Conservation (phyloP, 2,888 invertebrate genomes). For the Trichacis sp. region DNA sequence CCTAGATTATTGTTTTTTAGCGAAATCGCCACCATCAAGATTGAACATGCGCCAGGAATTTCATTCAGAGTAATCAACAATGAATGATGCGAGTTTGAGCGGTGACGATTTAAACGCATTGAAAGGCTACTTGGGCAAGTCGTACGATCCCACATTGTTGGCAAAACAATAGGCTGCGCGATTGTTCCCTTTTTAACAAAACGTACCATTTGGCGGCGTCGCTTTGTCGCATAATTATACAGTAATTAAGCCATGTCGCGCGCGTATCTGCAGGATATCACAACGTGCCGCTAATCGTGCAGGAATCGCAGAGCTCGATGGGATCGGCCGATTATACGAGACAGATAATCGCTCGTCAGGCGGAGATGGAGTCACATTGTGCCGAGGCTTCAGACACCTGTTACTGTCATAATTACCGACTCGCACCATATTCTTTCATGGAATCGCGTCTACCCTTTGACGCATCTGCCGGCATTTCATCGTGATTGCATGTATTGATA, state of each 20-base stretch:
- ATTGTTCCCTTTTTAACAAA: constrained; percentile 33
- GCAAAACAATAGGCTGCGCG: constrained; percentile 23
- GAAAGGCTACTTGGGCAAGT: constrained; percentile 3
- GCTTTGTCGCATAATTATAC: constrained; percentile 31
- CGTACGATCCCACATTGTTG: constrained; percentile 9
- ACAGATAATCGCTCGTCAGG: constrained; percentile 23
- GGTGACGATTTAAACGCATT: background rate
- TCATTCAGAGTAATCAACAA: background rate
- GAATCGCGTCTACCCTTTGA: background rate
- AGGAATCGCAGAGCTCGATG: constrained; percentile 25
- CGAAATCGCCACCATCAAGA: too few species aligned
- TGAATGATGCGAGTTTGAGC: background rate
- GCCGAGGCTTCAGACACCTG: constrained; percentile 57
- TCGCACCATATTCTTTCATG: constrained; percentile 28
- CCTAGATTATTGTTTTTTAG: too few species aligned
- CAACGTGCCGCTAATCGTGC: constrained; percentile 35
- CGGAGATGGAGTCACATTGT: constrained; percentile 31
- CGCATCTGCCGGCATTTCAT: too few species aligned
- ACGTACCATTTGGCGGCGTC: constrained; percentile 31
- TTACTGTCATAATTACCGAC: constrained; percentile 56
- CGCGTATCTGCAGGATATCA: constrained; percentile 21
- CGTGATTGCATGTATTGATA: too few species aligned
- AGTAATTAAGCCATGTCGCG: constrained; percentile 39
- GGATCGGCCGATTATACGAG: constrained; percentile 31
- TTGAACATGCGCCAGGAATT: too few species aligned